These are phyloP conservation scores for Rhagium mordax DNA, from an alignment of 2,888 invertebrate species.

Conservation along the genomic window DNA sequence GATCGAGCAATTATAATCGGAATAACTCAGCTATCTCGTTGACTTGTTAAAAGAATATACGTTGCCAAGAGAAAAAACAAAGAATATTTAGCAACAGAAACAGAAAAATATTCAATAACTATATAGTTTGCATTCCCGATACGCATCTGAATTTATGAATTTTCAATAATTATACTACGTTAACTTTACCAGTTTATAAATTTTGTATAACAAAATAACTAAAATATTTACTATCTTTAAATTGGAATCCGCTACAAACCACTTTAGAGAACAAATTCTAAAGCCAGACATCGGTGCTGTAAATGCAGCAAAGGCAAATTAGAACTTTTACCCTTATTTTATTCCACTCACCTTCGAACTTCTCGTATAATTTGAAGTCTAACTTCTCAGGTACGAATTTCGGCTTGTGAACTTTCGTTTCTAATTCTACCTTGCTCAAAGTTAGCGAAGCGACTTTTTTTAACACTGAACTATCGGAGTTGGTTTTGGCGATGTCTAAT, in stretches of 20 bases:
- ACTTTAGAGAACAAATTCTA: neutral
- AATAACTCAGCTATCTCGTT: too few species aligned
- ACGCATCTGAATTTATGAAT: too few species aligned
- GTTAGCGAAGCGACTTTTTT: constrained; percentile 90
- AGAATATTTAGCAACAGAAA: too few species aligned
- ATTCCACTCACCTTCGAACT: constrained; percentile 87
- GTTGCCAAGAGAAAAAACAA: too few species aligned
- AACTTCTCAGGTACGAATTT: constrained; percentile 89
- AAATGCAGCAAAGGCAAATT: neutral
- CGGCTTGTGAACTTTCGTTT: constrained; percentile 79
- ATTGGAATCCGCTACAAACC: neutral
- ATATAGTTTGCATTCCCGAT: too few species aligned
- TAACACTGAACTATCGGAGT: constrained; percentile 79
- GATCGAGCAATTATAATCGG: too few species aligned
- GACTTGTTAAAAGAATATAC: too few species aligned
- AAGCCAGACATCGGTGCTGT: neutral
- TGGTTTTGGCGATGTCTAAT: constrained; percentile 68
- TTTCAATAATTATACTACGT: too few species aligned
- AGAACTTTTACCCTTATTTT: neutral
- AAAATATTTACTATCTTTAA: too few species aligned
- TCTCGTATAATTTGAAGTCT: constrained; percentile 89
- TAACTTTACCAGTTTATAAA: too few species aligned
- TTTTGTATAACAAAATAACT: too few species aligned
- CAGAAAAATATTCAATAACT: too few species aligned
- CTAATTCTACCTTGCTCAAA: constrained; percentile 79